A percentile compares a stretch with the other conserved stretches of the same genome.
These are phyloP conservation scores for Bombus pascuorum DNA, from an alignment of 1,140 invertebrate species.

Conservation along the genomic window DNA sequence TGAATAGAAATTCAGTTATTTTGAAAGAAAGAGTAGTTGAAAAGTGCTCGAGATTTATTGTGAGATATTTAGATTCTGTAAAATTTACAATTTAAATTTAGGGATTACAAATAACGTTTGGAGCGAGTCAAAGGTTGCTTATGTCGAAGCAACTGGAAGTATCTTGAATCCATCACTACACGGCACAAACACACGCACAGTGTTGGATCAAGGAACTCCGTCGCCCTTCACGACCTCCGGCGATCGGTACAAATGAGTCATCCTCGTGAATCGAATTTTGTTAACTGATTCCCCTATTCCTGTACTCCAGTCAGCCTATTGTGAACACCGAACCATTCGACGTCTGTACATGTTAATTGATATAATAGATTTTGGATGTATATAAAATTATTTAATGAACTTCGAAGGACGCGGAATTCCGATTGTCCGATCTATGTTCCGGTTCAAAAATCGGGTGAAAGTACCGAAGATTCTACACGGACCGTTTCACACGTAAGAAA, in stretches of 20 bases:
- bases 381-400: constrained; percentile 8
- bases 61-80: neutral
- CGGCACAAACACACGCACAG: constrained; percentile 44
- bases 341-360: neutral
- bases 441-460: constrained; percentile 36
- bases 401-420: neutral
- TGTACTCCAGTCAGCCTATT: neutral
- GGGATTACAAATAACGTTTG: neutral
- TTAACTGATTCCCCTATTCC: constrained; percentile 19
- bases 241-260: constrained; percentile 46
- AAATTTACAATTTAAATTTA: neutral
- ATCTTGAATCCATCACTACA: constrained; percentile 18
- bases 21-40: neutral
- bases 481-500: constrained; percentile 28
- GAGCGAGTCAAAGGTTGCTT: neutral
- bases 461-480: constrained; percentile 6
- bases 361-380: neutral
- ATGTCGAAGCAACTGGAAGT: neutral
- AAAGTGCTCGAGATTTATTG: neutral
- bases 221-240: constrained; percentile 54
- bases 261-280: constrained; percentile 40
- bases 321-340: neutral
- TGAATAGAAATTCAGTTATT: neutral
- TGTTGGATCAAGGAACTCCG: constrained; percentile 57
- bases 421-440: neutral